Base-by-base conservation (phyloP, 2,113 vertebrate genomes). In the Oostethus manadensis region DNA sequence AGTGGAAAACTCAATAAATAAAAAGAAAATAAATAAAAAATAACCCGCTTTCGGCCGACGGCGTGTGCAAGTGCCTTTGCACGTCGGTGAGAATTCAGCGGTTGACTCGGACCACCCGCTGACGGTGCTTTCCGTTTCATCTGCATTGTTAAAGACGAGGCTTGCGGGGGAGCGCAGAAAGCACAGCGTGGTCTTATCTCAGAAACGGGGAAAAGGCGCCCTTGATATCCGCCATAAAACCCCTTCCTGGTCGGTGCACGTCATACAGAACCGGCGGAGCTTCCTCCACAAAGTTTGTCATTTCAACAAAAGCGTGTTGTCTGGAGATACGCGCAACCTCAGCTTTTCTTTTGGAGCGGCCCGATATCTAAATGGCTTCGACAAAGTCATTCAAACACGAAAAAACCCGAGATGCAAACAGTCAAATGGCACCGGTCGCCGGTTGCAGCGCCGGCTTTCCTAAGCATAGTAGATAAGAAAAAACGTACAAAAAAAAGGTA, bases 251-350 rank as follows among this genome's bases (percentile, higher is more conserved):
- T 76, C 70, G 56, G 43, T 42, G 54, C 55, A 22, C 68, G 23
- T 35, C 70, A 70, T 66, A 71, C 64, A 62, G 26, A 62, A 59
- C 45, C 50, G 53, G 74, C 58, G 53, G 47, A 47, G 22, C n/a
- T 29, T 8, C 49, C 46, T 7, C 40, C 71, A 47, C 54, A 18
- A 35, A 60, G 50, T 71, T 75, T 62, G 68, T 58, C 62, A 68
- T 26, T 58, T 60, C 56, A 56, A 48, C 59, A 56, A 4, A 16
- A 33, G 78, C 43, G 64, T 74, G 76, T 0, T 21, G 51, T 58
- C 49, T 42, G 29, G 48, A 78, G 73, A 83, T 78, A 78, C 42
- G 74, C 76, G 53, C 62, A 57, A 20, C 56, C 57, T 15, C 8
- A 66, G 62, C 70, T 66, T 54, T 22, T 51, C 47, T 55, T 64